Evolutionary conservation across 2,113 vertebrate species (phyloP), one percentile per base, ranked within the genome.

Genomic region (Pelmatolapia mariae): DNA sequence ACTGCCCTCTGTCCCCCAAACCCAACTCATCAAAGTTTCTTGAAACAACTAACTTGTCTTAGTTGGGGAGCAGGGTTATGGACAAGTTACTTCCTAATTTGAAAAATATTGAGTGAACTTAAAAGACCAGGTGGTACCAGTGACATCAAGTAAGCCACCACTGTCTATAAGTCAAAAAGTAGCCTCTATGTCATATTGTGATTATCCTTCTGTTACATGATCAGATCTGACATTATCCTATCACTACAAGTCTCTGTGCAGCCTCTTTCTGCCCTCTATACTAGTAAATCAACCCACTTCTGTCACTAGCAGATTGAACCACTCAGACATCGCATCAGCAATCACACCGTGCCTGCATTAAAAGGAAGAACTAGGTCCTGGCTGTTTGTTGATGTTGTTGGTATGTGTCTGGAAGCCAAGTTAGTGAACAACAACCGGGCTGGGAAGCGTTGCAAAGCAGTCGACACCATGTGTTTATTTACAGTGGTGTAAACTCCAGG

Each of bases 131-230:
- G 54, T 57, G 12, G 54, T 26, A 15, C 0, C 12, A 29, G 22
- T 26, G 54, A 57, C 54, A 57, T 4, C 24, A 24, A 57, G 54
- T 57, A 57, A 57, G 24, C 2, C 54, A 54, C 53, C 53, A 26
- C 0, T 0, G 0, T 57, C 54, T 57, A 57, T 26, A 57, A 0
- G 0, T 4, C 24, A 57, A 57, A 13, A 26, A 26, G 22, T 26
- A 57, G 54, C 54, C 22, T 56, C 22, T 26, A 5, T 1, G 22
- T 57, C 54, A 7, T 57, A 57, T 26, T 26, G 54, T 26, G 12
- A 57, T 22, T 3, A 1, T 15, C 22, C 54, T 26, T 12, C 54
- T 57, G 24, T 59, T 29, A 59, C 4, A 0, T 59, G 56, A 26
- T 16, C 56, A 59, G 13, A 59, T 5, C 56, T 59, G 54, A 57